Evolutionary conservation across 2,888 invertebrate species (phyloP).

Genomic region (Ypsolopha sequella): DNA sequence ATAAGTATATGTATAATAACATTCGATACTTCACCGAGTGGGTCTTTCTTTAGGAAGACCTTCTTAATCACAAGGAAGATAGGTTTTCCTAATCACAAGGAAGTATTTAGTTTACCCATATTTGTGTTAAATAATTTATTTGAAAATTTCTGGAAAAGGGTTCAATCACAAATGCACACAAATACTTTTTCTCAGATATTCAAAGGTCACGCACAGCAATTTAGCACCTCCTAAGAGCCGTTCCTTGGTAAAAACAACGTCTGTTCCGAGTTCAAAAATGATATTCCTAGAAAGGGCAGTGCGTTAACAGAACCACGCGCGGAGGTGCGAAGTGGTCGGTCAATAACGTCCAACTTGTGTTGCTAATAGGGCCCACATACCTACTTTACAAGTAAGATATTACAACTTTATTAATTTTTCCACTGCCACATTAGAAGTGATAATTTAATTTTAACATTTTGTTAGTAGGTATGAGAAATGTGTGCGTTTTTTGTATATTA

Average conservation of each 20-base stretch:
- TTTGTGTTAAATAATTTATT: neutral
- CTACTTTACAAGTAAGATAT: constrained; percentile 37
- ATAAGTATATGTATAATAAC: no score
- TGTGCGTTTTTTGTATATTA: no score
- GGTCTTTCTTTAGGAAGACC: no score
- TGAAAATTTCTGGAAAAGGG: neutral
- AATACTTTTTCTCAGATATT: neutral
- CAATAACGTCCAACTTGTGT: constrained; percentile 28
- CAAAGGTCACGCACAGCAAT: constrained; percentile 49
- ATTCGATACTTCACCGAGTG: no score
- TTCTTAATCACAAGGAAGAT: no score
- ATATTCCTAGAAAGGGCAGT: constrained; percentile 51
- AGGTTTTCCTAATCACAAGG: no score
- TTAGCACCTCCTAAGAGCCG: constrained; percentile 47
- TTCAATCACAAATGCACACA: neutral
- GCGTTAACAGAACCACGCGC: constrained; percentile 29
- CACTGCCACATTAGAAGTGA: neutral
- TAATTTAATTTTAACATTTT: neutral
- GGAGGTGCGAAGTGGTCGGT: constrained; percentile 58
- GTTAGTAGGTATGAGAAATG: no score
- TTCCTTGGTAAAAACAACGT: constrained; percentile 3
- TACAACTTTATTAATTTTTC: constrained; percentile 14
- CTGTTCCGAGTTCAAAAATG: constrained; percentile 28
- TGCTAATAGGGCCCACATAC: constrained; percentile 21
- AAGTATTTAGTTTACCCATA: no score